Evolutionary conservation across 1,140 invertebrate genomes (phyloP), one percentile per base, ranked within the genome.

Genomic region (Colletes gigas): DNA sequence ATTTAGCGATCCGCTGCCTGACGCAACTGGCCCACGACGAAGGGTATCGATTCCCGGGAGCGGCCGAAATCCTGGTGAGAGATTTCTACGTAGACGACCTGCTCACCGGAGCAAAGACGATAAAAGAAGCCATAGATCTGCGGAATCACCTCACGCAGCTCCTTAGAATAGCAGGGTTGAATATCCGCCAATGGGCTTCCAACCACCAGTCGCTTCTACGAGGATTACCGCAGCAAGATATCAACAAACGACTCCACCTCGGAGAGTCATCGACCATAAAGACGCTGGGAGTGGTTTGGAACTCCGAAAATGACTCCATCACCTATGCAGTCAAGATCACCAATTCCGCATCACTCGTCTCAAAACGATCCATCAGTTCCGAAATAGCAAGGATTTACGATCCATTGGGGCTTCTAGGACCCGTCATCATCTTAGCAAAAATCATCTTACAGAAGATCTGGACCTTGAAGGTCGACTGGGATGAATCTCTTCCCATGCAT

Each of bases 21-120:
- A 21, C 47, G 0, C 44, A 79, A 39, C 19, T 79, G 0, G 69
- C 52, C 0, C 15, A 66, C 0, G 77, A 80, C 44, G 78, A 80
- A 60, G n/a, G n/a, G 0, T 0, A 47, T 8, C 14, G 2, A 2
- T 67, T 17, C 8, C 41, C 77, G 1, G 3, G 0, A 0, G 69
- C 77, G 0, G n/a, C 69, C 0, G 1, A 12, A 0, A 7, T 67
- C 2, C n/a, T 79, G 1, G 30, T 50, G 21, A 6, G 6, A 0
- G 50, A 79, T 15, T 72, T 79, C 6, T 79, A 79, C 10, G 62
- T 79, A 0, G 77, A 79, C 5, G 63, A 79, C 12, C 4, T 39
- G 4, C 15, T 79, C 0, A 60, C 69, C 0, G 69, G 78, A 0
- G 54, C 69, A 1, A 8, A 21, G 4, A 66, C 52, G 0, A 44